These are phyloP conservation scores for Drosophila differens DNA, from an alignment of 2,888 invertebrate genomes.

Conservation along the genomic window DNA sequence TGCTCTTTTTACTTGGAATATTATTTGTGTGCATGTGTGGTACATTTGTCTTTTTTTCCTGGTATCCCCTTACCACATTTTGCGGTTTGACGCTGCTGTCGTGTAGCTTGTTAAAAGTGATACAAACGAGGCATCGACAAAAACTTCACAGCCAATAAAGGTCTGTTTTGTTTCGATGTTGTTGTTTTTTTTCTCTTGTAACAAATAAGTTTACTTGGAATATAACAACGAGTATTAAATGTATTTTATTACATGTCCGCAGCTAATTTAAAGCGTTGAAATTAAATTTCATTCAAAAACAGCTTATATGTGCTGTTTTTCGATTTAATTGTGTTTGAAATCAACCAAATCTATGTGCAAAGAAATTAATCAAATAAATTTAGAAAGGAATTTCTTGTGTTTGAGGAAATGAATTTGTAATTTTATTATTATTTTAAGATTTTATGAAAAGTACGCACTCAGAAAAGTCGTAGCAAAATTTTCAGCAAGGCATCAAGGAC, in stretches of 20 bases:
- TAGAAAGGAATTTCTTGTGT: too few species aligned
- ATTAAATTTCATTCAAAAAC: neutral
- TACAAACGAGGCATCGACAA: conserved; percentile 32
- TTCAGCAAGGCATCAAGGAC: neutral
- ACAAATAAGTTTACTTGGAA: neutral
- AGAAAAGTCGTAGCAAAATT: too few species aligned
- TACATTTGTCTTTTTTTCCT: conserved; percentile 9
- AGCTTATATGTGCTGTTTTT: neutral
- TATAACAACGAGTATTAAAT: neutral
- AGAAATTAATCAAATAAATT: neutral
- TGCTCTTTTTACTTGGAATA: conserved; percentile 8
- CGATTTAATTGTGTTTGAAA: neutral
- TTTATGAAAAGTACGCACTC: neutral
- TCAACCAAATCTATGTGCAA: neutral
- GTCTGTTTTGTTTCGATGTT: neutral
- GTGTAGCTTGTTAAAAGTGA: conserved; percentile 60
- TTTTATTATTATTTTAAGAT: neutral
- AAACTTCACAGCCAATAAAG: neutral
- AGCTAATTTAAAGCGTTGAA: neutral
- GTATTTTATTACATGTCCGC: neutral
- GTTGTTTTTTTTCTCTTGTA: neutral
- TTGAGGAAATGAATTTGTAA: neutral
- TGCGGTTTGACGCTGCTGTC: conserved; percentile 74
- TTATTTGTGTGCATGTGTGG: neutral
- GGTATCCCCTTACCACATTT: conserved; percentile 40